Base-by-base conservation (phyloP, 1,140 invertebrate species). In the Melanaphis sacchari region DNA sequence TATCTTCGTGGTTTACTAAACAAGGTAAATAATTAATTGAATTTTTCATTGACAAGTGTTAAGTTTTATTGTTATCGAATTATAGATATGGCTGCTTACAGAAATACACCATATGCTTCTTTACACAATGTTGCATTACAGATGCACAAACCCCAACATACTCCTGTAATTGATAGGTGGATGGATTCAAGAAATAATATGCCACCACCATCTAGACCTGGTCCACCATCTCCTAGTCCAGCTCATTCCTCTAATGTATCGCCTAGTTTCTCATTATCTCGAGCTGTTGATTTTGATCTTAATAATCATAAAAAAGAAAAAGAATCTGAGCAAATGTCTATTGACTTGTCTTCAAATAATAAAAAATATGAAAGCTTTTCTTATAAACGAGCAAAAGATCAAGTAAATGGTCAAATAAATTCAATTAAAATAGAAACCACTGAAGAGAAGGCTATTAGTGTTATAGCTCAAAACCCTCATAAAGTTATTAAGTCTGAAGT, bases 401-500 rank as follows among this genome's bases (percentile, higher is more conserved):
- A 90, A 90, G n/a, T 91, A 8, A 91, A 89, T 82, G 93, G 66
- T 82, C 89, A 81, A 85, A 41, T 91, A 40, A 89, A n/a, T 46
- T 52, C 43, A 49, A 90, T 66, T 46, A 93, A 93, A 59, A 46
- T 41, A 91, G 89, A 31, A 90, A 41, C 7, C 66, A 66, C 22
- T 7, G 91, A 85, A 40, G 91, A 93, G 6, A 43, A 91, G 22
- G 18, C 89, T 85, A 93, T 94, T 31, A 94, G 94, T 91, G 94
- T 94, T 41, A 94, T 94, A 76, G 94, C 94, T 38, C 85, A 93
- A 9, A 94, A 94, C 76, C 94, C 94, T 88, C 92, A 93, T 40
- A 87, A 91, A 85, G 36, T 52, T 40, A 84, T 85, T 31, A 93
- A 52, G 31, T 85, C 81, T 85, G 87, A 85, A 54, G n/a, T 2